Percentiles rank a stretch among this genome's conserved stretches.
phyloP scores from a whole-genome alignment of 2,888 invertebrate species.

The Drosophila robusta region DNA sequence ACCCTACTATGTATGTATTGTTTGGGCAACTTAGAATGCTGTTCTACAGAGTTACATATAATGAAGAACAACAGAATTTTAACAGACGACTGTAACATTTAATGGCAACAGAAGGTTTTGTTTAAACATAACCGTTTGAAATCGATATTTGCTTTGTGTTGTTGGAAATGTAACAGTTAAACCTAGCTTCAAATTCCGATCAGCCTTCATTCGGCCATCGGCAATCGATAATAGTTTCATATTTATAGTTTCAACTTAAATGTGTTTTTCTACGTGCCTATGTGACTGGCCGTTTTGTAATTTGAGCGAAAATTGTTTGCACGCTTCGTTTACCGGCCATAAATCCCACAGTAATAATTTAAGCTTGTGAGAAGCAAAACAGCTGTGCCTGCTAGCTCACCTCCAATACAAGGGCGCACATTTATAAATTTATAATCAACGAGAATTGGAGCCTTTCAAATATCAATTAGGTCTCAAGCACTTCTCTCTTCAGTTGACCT shows the following conservation, averaged over 20 bases:
- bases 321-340: conserved; percentile 25
- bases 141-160: conserved; percentile 1
- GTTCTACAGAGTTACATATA: conserved; percentile 1
- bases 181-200: conserved; percentile 6
- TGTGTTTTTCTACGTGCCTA: neutral
- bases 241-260: conserved; percentile 2
- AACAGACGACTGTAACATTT: conserved; percentile 8
- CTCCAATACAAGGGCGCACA: conserved; percentile 8
- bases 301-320: conserved; percentile 44
- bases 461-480: neutral
- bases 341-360: conserved; percentile 47
- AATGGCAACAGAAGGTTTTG: neutral
- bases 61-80: neutral
- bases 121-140: neutral
- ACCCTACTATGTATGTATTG: conserved; percentile 26
- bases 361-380: conserved; percentile 48
- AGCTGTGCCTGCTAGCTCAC: conserved; percentile 29
- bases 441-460: conserved; percentile 12
- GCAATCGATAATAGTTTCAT: conserved; percentile 13
- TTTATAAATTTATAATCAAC: conserved; percentile 17
- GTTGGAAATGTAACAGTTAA: neutral
- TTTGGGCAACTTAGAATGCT: conserved; percentile 43
- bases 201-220: neutral
- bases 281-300: conserved; percentile 25
- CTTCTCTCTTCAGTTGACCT: conserved; percentile 20